These are phyloP conservation scores for Lagopus leucura DNA, from an alignment of 2,113 vertebrate genomes.

Conservation along the genomic window DNA sequence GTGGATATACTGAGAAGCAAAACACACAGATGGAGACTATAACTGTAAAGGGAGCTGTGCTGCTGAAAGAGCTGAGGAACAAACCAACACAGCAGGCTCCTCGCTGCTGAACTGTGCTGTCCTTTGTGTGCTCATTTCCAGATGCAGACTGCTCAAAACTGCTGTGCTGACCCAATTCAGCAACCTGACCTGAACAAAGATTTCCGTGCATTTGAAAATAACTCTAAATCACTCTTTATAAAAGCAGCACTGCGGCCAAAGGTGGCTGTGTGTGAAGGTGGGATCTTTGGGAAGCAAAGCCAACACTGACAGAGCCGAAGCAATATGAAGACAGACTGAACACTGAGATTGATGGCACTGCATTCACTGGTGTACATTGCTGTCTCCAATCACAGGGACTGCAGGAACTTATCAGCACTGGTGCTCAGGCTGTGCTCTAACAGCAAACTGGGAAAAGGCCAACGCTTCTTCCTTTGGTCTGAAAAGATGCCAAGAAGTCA, in stretches of 20 bases:
- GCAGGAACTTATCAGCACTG: neutral
- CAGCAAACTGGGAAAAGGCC: conserved; percentile 4
- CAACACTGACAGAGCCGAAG: neutral
- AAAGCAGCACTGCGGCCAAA: neutral
- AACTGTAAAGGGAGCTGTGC: neutral
- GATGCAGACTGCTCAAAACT: neutral
- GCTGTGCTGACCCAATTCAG: neutral
- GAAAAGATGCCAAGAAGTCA: conserved; percentile 24
- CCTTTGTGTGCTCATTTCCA: neutral
- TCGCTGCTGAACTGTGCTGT: neutral
- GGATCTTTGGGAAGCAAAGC: neutral
- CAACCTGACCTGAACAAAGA: rapidly evolving
- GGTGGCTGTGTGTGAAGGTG: neutral
- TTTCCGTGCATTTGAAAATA: rapidly evolving
- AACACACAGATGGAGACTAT: neutral
- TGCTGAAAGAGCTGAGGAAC: neutral
- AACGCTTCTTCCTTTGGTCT: conserved; percentile 34
- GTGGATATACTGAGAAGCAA: neutral
- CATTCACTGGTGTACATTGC: neutral
- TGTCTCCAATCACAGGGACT: neutral
- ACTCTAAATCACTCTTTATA: neutral
- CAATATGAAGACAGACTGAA: neutral
- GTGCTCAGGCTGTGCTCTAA: neutral
- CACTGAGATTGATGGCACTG: neutral
- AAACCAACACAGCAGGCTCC: neutral